Base-by-base conservation (phyloP, 2,113 vertebrate species). In the Cromileptes altivelis region DNA sequence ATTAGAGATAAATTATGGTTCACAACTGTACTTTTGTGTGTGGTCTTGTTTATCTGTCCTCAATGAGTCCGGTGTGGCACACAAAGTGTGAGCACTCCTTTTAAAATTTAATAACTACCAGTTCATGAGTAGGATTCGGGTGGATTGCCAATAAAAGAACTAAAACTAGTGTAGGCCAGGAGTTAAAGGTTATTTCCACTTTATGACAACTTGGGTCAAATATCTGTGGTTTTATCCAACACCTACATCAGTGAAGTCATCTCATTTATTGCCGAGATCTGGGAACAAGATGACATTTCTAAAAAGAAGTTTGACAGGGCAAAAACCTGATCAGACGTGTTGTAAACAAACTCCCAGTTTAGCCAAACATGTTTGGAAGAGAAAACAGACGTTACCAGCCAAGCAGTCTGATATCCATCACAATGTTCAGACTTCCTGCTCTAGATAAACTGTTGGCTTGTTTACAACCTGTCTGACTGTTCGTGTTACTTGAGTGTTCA, bases 1-100 rank as follows among this genome's bases (percentile, higher is more conserved):
- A 10, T 37, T 15, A 57, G 18, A 70, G 25, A 33, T 68, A n/a
- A n/a, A 14, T 57, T 65, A 21, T 72, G 58, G 25, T 70, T 78
- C 25, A 71, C 14, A 17, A 5, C 27, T 7, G 3, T 75, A 5
- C 45, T 18, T 68, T 58, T 7, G 33, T 37, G 33, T 45, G 42
- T 45, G 42, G 18, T 52, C 9, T 53, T 64, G 6, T 52, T 21
- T 2, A 14, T 70, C 6, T 52, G 69, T 5, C 21, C 40, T 33
- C 10, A 27, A 12, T 15, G 0, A 60, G 23, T 33, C n/a, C 30
- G 70, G 0, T 21, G 25, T 27, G 3, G 53, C 33, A 71, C 15
- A 25, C 2, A 2, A 45, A 45, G 11, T 12, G 11, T 8, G 9
- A 45, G 9, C 11, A 3, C 42, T 10, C 8, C 2, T 11, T 45